These are phyloP conservation scores for Arvicanthis niloticus DNA, from an alignment of 2,113 vertebrate species.

Conservation along the genomic window DNA sequence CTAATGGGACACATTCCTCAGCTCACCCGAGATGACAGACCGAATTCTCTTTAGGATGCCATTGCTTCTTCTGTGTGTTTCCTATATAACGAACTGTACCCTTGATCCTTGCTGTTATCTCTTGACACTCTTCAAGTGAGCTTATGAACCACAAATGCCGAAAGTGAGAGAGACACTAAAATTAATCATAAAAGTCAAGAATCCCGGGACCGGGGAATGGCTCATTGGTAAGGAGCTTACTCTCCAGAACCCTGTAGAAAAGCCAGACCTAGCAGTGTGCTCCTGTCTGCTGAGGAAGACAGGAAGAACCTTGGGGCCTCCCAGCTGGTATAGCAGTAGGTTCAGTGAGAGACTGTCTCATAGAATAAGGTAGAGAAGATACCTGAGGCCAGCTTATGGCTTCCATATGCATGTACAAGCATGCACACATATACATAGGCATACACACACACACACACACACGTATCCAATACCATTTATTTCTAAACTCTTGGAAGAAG, in stretches of 20 bases:
- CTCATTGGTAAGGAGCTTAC: neutral
- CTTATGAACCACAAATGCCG: neutral
- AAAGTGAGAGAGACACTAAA: conserved; percentile 11
- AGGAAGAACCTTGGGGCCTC: neutral
- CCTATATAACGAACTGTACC: conserved; percentile 16
- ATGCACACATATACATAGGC: neutral
- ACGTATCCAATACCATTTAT: neutral
- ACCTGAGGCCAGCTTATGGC: neutral
- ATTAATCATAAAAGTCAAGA: neutral
- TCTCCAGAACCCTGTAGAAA: neutral
- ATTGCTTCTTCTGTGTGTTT: neutral
- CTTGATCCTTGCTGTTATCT: neutral
- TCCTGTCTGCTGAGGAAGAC: neutral
- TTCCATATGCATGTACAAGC: no score
- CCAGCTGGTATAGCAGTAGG: neutral
- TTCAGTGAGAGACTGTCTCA: neutral
- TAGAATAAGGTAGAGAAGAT: neutral
- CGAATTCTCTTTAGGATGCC: conserved; percentile 16
- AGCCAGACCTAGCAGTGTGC: neutral
- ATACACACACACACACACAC: neutral
- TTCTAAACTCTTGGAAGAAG: conserved; percentile 18
- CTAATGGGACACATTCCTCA: conserved; percentile 27
- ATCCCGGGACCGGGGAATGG: neutral
- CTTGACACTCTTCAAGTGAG: neutral
- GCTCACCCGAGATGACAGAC: conserved; percentile 13